Conservation (phyloP, 2,113 vertebrate species). For the Colaptes auratus region DNA sequence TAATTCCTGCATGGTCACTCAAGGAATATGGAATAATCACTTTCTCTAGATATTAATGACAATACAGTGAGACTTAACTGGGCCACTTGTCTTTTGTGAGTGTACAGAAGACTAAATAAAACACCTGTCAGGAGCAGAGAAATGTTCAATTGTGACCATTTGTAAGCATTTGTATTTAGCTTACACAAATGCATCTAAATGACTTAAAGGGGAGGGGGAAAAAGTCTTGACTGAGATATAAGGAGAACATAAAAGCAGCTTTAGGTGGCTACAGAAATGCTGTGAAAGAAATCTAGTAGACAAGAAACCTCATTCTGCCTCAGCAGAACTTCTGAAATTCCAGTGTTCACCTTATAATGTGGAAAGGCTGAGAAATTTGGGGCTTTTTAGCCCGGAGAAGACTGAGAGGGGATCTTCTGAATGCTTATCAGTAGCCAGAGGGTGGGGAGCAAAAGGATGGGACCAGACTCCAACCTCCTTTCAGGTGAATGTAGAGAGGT, state of each 20-base stretch:
- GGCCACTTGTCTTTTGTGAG: background rate
- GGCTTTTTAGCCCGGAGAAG: too few relatives aligned
- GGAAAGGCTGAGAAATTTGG: too few relatives aligned
- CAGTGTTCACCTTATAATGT: background rate
- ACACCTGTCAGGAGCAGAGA: background rate
- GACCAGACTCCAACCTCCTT: too few relatives aligned
- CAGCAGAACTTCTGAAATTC: background rate
- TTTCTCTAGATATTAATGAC: background rate
- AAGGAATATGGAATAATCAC: background rate
- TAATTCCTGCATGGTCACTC: background rate
- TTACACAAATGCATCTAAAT: background rate
- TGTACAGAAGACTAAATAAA: background rate
- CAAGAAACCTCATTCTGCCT: background rate
- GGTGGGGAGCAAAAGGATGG: too few relatives aligned
- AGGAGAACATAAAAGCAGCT: background rate
- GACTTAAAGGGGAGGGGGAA: background rate
- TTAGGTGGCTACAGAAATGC: background rate
- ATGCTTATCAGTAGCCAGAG: too few relatives aligned
- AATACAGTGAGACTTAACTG: background rate
- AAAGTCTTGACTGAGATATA: background rate
- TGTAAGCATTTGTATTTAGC: background rate
- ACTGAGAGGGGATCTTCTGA: too few relatives aligned
- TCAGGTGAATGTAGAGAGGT: too few relatives aligned
- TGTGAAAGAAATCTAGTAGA: background rate
- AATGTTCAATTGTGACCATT: background rate